Evolutionary conservation across 2,888 invertebrate genomes (phyloP), one percentile per base, ranked within the genome.

Genomic region (Drosophila anomalata): DNA sequence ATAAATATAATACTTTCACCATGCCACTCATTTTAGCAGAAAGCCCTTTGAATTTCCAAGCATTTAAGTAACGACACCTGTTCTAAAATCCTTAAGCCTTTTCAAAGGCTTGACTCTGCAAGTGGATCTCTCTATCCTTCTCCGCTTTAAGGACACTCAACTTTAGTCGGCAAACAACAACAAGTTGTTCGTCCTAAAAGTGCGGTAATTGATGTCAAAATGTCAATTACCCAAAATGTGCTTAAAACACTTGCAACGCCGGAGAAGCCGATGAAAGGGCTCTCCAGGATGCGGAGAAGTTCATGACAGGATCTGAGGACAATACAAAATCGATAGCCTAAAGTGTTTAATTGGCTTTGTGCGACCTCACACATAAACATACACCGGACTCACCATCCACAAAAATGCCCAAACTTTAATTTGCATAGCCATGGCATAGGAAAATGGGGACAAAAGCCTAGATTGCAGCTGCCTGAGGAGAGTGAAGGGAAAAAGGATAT

Each of bases 171-270:
- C 46, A 46, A 52, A 44, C 26, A 56, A 59, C 50, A 29, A 52
- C 29, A 74, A 75, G 60, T 71, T 71, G 61, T 67, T 56, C 62
- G 60, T 57, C 77, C 67, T 56, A 57, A 67, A 73, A 82, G 69
- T 83, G 77, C 68, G 76, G 73, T 78, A 81, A 85, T 79, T 78
- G 74, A 76, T 83, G 83, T 86, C 78, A 75, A 84, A 77, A 86
- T 82, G 81, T 78, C 83, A 85, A 81, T 85, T 85, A 78, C 72
- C 77, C 68, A 63, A 78, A 81, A 81, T 79, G 77, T 81, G 70
- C 79, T 81, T 81, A 78, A 76, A 78, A 73, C 78, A 84, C 81
- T 80, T 73, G 75, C 67, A 51, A 50, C 55, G 57, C 50, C 53
- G 63, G 41, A 61, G 41, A 42, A 46, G 52, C 41, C 26, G 55